Evolutionary conservation across 1,140 invertebrate species (phyloP).

Genomic region (Drosophila arizonae): DNA sequence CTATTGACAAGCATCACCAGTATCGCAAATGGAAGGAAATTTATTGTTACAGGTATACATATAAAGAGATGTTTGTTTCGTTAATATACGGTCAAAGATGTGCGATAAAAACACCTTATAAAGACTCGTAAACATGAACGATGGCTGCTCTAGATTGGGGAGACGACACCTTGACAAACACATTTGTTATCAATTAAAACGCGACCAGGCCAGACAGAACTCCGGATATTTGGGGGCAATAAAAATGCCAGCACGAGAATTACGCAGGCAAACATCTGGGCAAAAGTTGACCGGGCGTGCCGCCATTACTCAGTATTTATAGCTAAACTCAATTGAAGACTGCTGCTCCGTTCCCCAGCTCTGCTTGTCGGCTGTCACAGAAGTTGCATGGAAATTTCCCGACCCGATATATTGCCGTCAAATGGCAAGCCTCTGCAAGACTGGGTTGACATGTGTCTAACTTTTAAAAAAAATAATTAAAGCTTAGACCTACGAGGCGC

Average conservation of each 20-base stretch:
- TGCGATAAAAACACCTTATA: conserved; percentile 26
- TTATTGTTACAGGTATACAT: conserved; percentile 37
- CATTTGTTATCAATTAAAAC: conserved; percentile 53
- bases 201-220: conserved; percentile 15
- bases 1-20: conserved; percentile 38
- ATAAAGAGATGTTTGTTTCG: neutral
- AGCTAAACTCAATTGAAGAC: conserved; percentile 37
- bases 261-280: conserved; percentile 42
- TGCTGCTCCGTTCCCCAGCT: neutral
- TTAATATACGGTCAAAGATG: conserved; percentile 9
- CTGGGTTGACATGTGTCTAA: conserved; percentile 20
- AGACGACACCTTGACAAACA: conserved; percentile 25
- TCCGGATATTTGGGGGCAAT: conserved; percentile 8
- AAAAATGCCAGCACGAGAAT: conserved; percentile 39
- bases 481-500: neutral
- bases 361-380: conserved; percentile 23
- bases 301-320: conserved; percentile 3
- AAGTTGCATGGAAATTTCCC: conserved; percentile 42
- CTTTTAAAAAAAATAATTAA: conserved; percentile 9
- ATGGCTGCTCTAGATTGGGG: conserved; percentile 37
- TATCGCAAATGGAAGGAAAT: conserved; percentile 51
- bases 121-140: conserved; percentile 39
- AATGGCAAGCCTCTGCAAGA: conserved; percentile 20
- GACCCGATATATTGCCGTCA: conserved; percentile 30
- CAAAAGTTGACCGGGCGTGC: conserved; percentile 24